These are phyloP conservation scores for Astropecten irregularis DNA, from an alignment of 53 echinoderm and acorn worm genomes.

Conservation along the genomic window DNA sequence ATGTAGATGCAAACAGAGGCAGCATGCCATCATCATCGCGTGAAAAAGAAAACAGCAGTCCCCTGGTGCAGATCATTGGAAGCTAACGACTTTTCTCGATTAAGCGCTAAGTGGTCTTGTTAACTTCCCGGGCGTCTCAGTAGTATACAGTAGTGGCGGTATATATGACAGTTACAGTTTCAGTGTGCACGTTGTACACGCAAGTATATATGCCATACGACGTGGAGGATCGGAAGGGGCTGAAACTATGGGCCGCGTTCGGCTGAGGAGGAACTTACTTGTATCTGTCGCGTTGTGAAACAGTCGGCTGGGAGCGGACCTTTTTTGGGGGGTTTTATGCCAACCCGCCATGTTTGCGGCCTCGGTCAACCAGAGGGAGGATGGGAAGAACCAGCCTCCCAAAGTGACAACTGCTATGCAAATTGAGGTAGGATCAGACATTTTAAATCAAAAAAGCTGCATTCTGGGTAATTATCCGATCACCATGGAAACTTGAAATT, in stretches of 20 bases:
- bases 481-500: background rate
- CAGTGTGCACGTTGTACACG: too few relatives aligned
- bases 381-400: constrained; percentile 17
- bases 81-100: constrained; percentile 22
- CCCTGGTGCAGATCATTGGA: background rate
- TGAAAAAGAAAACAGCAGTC: constrained; percentile 3
- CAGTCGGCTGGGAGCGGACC: too few relatives aligned
- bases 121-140: background rate
- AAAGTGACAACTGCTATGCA: constrained; percentile 20
- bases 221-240: background rate
- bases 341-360: constrained; percentile 26
- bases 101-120: constrained; percentile 42
- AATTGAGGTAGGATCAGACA: constrained; percentile 24
- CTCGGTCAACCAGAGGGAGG: constrained; percentile 16
- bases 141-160: background rate
- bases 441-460: background rate
- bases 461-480: background rate
- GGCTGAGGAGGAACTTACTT: too few relatives aligned
- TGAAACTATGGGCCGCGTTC: background rate
- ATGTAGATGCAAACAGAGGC: too few relatives aligned
- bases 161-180: too few relatives aligned
- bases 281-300: too few relatives aligned
- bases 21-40: background rate
- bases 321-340: background rate
- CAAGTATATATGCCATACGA: too few relatives aligned